These are phyloP conservation scores for Charadrius vociferus DNA, from an alignment of 2,113 vertebrate species.

Conservation along the genomic window DNA sequence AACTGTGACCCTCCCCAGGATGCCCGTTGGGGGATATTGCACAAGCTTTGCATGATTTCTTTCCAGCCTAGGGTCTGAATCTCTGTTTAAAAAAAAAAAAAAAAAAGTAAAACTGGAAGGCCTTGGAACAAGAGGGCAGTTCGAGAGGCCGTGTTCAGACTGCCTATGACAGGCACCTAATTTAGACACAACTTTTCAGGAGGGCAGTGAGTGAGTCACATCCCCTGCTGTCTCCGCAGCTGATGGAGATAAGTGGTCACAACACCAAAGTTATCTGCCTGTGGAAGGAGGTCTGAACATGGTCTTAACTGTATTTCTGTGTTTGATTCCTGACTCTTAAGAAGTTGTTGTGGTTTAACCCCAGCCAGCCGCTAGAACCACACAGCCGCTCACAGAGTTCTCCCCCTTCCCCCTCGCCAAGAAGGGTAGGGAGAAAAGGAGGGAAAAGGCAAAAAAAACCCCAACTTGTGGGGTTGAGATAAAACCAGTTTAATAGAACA, in stretches of 20 bases:
- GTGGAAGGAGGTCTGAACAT: constrained; percentile 11
- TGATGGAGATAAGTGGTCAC: not conserved
- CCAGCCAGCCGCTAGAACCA: not conserved
- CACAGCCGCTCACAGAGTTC: not conserved
- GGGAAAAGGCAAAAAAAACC: not conserved
- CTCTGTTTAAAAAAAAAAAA: not conserved
- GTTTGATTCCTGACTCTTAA: constrained; percentile 23
- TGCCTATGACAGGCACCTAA: not conserved
- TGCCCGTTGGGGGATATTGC: not conserved
- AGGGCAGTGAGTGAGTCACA: not conserved
- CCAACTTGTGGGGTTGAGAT: not conserved
- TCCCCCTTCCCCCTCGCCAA: not conserved
- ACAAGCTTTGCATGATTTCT: constrained; percentile 58
- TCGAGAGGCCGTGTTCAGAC: not conserved
- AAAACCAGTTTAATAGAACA: not conserved
- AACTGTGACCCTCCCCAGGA: constrained; percentile 10
- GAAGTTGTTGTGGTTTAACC: not conserved
- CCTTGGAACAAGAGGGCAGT: constrained; percentile 33
- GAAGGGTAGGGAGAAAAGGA: not conserved
- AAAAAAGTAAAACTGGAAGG: constrained; percentile 51
- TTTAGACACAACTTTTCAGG: not conserved
- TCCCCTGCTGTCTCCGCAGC: not conserved
- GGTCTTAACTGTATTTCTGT: not conserved
- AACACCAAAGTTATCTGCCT: not conserved
- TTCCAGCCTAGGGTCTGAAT: constrained; percentile 36